Base-by-base conservation (phyloP, 2,113 vertebrate species). In the Rostratula benghalensis region DNA sequence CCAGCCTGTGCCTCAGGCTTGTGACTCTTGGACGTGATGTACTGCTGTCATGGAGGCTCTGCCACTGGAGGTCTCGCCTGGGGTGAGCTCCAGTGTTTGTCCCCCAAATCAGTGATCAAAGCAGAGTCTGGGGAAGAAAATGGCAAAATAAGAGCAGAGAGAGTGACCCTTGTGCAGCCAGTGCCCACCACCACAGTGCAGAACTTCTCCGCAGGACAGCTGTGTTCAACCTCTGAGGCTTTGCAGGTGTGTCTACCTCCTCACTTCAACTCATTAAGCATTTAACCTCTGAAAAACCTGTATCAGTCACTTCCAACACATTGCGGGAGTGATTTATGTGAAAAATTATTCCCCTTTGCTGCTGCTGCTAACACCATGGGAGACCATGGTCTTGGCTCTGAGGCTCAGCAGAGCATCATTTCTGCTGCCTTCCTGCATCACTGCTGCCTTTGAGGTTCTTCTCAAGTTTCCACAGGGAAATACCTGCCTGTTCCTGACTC, bases 1-100 rank as follows among this genome's bases (percentile, higher is more conserved):
- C 48, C 46, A 68, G 37, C 22, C 39, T 56, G 54, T 43, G 31
- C 45, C 14, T 2, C 9, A 31, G 11, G 15, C 46, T 64, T 39
- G 48, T 53, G 63, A 17, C 19, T n/a, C 12, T 14, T 23, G 39
- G 28, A 18, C 30, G 39, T 8, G 1, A 14, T 0, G 0, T 13
- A 2, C 48, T 1, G 0, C 39, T 22, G 2, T 6, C 6, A 1
- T 0, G 1, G 28, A 65, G n/a, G n/a, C 21, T 78, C 46, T 84
- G 65, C 27, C 3, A 7, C 51, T 60, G 74, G 20, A 51, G 13
- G 7, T 45, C 33, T 8, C 1, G 2, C 13, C 4, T 2, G 12
- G 27, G 13, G 33, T 0, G 2, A 65, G 18, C 30, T 71, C 43
- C n/a, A 12, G 14, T 57, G n/a, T 57, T 57, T 59, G 22, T 65